Evolutionary conservation across 2,888 invertebrate genomes (phyloP).

Genomic region (Adelphocoris suturalis): DNA sequence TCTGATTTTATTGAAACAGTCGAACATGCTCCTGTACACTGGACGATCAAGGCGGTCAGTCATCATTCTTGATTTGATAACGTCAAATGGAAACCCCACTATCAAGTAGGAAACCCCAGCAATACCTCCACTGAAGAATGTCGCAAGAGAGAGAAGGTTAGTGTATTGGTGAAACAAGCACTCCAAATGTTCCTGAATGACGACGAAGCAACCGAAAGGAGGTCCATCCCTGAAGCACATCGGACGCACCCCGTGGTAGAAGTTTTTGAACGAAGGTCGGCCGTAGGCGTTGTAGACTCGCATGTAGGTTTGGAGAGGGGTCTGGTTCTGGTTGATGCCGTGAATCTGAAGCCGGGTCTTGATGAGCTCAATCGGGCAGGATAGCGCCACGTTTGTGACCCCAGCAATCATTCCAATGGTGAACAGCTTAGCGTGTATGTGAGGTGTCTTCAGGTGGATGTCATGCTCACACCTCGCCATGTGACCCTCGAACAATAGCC

Average conservation of each 20-base stretch:
- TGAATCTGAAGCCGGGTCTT: conserved; percentile 84
- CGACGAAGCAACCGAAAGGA: conserved; percentile 7
- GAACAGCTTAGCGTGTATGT: conserved; percentile 77
- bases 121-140: conserved; percentile 57
- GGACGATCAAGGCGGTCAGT: conserved; percentile 81
- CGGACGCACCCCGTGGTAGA: conserved; percentile 81
- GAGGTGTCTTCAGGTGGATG: neutral
- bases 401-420: conserved; percentile 84
- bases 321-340: conserved; percentile 47
- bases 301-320: conserved; percentile 23
- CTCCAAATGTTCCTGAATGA: conserved; percentile 65
- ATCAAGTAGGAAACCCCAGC: conserved; percentile 53
- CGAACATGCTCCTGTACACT: conserved; percentile 81
- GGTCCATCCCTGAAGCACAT: conserved; percentile 78
- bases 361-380: conserved; percentile 85
- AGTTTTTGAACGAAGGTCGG: conserved; percentile 78
- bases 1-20: conserved; percentile 82
- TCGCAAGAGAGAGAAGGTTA: neutral
- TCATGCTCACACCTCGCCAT: conserved; percentile 35
- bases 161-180: conserved; percentile 28
- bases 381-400: conserved; percentile 84
- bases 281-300: conserved; percentile 78
- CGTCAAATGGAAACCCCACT: conserved; percentile 83
- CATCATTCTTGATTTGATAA: conserved; percentile 87
- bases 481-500: conserved; percentile 26